A percentile compares a stretch with the other conserved stretches of the same genome.
These are phyloP conservation scores for Ploceus nigricollis DNA, from an alignment of 2,113 vertebrate species.

Conservation along the genomic window DNA sequence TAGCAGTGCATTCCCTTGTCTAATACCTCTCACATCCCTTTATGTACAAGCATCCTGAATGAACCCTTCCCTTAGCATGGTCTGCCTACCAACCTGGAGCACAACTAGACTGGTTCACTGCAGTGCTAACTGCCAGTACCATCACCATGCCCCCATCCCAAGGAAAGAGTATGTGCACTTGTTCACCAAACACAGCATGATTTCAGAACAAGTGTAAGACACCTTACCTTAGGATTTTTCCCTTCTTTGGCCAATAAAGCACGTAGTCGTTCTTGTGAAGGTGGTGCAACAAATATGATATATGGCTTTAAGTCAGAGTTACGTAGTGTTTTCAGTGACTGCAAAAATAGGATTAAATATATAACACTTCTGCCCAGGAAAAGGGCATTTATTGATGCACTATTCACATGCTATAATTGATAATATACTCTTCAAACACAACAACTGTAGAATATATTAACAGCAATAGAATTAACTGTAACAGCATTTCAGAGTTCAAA, in stretches of 20 bases:
- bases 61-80: neutral
- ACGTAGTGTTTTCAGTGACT: constrained; percentile 89
- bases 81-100: neutral
- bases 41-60: neutral
- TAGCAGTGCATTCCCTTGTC: neutral
- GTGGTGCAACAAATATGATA: constrained; percentile 93
- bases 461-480: neutral
- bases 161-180: neutral
- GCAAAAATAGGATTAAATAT: neutral
- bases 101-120: neutral
- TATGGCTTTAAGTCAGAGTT: constrained; percentile 96
- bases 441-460: neutral
- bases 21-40: neutral
- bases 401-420: neutral
- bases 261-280: constrained; percentile 91
- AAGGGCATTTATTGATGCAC: neutral
- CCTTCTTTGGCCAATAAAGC: constrained; percentile 88
- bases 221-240: constrained; percentile 88
- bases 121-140: neutral
- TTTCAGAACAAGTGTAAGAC: neutral
- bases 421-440: neutral
- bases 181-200: neutral
- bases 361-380: neutral
- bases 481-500: neutral
- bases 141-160: neutral